Evolutionary conservation across 2,113 vertebrate genomes (phyloP).

Genomic region (Lampris incognitus): DNA sequence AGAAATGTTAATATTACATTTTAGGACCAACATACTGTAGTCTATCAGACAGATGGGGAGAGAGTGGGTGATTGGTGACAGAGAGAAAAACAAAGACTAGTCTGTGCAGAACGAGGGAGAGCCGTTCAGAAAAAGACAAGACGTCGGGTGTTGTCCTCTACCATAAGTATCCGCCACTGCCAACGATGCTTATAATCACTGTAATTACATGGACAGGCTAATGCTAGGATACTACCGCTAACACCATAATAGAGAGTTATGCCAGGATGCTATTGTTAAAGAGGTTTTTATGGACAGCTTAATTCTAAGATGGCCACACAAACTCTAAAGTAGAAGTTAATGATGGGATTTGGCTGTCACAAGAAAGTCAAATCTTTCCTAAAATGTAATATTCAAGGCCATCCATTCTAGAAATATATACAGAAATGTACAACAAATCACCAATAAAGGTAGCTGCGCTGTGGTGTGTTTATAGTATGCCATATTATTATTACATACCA

Average conservation of each 20-base stretch:
- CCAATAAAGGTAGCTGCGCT: too few relatives aligned
- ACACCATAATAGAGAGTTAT: not conserved
- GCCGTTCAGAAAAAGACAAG: too few relatives aligned
- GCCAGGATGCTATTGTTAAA: slow-evolving; percentile 19
- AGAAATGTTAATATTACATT: too few relatives aligned
- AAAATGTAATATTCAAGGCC: too few relatives aligned
- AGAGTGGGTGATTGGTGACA: not conserved
- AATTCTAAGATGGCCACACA: not conserved
- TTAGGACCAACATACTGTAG: too few relatives aligned
- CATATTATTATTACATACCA: too few relatives aligned
- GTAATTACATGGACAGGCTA: slow-evolving; percentile 67
- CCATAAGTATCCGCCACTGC: slow-evolving; percentile 10
- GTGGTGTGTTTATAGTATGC: too few relatives aligned
- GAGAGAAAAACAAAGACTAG: not conserved
- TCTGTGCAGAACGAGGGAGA: not conserved
- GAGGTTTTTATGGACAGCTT: not conserved
- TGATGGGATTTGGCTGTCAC: not conserved
- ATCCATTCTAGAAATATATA: too few relatives aligned
- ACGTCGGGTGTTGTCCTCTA: slow-evolving; percentile 24
- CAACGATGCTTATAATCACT: slow-evolving; percentile 63
- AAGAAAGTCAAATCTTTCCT: not conserved
- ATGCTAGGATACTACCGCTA: slow-evolving; percentile 55
- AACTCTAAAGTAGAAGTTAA: slow-evolving; percentile 15
- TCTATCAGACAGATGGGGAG: not conserved
- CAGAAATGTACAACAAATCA: too few relatives aligned